A percentile compares a stretch with the other conserved stretches of the same genome.
These are phyloP conservation scores for Eudemis profundana DNA, from an alignment of 2,888 invertebrate species.

Conservation along the genomic window DNA sequence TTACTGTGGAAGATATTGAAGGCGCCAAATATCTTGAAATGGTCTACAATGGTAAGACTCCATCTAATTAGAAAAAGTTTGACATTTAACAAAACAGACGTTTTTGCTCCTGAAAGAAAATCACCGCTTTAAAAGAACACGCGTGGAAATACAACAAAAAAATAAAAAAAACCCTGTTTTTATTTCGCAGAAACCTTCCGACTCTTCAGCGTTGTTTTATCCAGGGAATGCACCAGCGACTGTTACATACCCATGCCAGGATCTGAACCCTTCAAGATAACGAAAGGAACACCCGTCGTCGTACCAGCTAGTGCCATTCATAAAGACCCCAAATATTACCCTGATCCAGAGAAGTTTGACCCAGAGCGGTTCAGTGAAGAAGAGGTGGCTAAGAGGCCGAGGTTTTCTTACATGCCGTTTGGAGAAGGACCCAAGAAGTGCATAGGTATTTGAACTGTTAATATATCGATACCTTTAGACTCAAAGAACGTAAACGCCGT, in stretches of 20 bases:
- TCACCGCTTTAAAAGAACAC: neutral
- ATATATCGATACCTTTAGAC: no score
- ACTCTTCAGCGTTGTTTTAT: slow-evolving; percentile 52
- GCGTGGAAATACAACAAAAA: neutral
- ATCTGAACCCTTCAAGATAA: slow-evolving; percentile 42
- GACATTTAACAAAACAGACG: no score
- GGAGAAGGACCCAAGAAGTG: slow-evolving; percentile 71
- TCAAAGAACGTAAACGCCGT: no score
- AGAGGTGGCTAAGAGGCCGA: slow-evolving; percentile 52
- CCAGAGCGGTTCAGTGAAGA: slow-evolving; percentile 78
- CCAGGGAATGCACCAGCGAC: slow-evolving; percentile 55
- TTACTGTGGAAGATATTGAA: slow-evolving; percentile 33
- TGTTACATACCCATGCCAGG: slow-evolving; percentile 46
- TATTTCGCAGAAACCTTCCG: slow-evolving; percentile 56
- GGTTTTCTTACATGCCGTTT: slow-evolving; percentile 65
- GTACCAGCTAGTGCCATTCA: slow-evolving; percentile 73
- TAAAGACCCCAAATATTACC: slow-evolving; percentile 73
- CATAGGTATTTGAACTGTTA: no score
- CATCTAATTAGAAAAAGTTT: no score
- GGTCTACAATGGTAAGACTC: slow-evolving; percentile 22
- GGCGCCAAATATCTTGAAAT: slow-evolving; percentile 37
- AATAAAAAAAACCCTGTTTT: neutral
- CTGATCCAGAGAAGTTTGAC: slow-evolving; percentile 79
- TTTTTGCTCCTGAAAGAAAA: no score
- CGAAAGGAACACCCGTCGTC: slow-evolving; percentile 51